Evolutionary conservation across 2,113 vertebrate species (phyloP), one percentile per base, ranked within the genome.

Genomic region (Chlorodrepanis virens): DNA sequence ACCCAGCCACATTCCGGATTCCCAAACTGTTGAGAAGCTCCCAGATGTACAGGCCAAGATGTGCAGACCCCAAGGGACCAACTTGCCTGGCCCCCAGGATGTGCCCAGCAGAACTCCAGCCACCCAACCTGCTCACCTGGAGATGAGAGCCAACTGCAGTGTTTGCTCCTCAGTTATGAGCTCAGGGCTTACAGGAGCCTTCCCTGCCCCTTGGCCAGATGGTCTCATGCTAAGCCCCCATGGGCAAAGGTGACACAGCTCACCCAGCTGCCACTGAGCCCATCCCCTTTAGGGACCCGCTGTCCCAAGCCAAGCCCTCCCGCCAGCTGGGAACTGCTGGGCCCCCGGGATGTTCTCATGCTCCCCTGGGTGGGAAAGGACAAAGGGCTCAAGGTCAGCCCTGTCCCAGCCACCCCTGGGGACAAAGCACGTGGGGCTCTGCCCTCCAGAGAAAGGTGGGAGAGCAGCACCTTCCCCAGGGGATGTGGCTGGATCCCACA

Each of bases 301-400:
- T 65, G 63, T 52, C 81, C 50, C 1, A 2, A 37, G 33, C 44
- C 9, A 1, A 93, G 71, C 47, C 53, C 59, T 80, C 44, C 39
- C 0, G 0, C 52, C 2, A 24, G 44, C 25, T 83, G 92, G 88
- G 81, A 96, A 35, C 37, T 0, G 0, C 31, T 0, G 0, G 42
- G 42, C 31, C 11, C 65, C 25, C 0, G 3, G 50, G 47, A 56
- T 35, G 56, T 93, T 96, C 89, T 71, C 94, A 79, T 72, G 84
- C 70, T 93, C 77, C 75, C 70, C 56, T 53, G 87, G 54, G 83
- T 0, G 0, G 69, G 68, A 80, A 40, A 87, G 84, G 61, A 27
- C 61, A 16, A 53, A 82, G 64, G 90, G 88, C 70, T 33, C n/a
- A 40, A 80, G 74, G 78, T 89, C 92, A 89, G 69, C 27, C 56